Conservation (phyloP, 2,888 invertebrate genomes). For the Polymixis flavicincta region DNA sequence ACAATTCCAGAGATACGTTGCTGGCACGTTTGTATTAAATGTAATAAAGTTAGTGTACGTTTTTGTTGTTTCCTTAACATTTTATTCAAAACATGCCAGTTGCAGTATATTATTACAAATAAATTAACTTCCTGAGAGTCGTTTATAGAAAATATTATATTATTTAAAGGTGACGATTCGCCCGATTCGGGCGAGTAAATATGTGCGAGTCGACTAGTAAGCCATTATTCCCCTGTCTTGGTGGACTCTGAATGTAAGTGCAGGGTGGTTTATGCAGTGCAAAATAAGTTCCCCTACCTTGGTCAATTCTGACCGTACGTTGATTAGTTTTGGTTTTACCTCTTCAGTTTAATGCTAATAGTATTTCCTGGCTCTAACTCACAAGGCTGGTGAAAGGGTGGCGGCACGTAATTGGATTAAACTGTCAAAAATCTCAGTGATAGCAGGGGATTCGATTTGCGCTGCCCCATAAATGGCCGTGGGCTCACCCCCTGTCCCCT, state of each 20-base stretch:
- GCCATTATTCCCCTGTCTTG: too few species aligned
- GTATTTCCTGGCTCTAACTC: background rate
- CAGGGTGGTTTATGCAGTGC: background rate
- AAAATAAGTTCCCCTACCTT: background rate
- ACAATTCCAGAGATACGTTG: too few species aligned
- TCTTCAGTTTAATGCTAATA: background rate
- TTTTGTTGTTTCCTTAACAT: too few species aligned
- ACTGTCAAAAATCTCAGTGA: conserved; percentile 37
- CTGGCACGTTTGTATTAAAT: too few species aligned
- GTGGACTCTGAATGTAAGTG: background rate
- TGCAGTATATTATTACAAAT: too few species aligned
- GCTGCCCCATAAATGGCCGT: conserved; percentile 28
- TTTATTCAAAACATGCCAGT: too few species aligned
- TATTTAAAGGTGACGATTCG: too few species aligned
- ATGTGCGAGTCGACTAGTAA: too few species aligned
- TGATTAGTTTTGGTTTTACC: background rate
- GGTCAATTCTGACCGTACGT: background rate
- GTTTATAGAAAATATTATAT: too few species aligned
- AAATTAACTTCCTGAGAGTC: too few species aligned
- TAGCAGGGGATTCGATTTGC: conserved; percentile 37
- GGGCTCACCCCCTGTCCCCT: conserved; percentile 20
- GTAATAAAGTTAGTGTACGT: too few species aligned
- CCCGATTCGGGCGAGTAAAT: too few species aligned
- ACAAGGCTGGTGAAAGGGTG: background rate
- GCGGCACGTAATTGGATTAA: conserved; percentile 40